A percentile compares a stretch with the other conserved stretches of the same genome.
These are phyloP conservation scores for Mesocentrotus franciscanus DNA, from an alignment of 53 echinoderm and acorn worm genomes.

Conservation along the genomic window DNA sequence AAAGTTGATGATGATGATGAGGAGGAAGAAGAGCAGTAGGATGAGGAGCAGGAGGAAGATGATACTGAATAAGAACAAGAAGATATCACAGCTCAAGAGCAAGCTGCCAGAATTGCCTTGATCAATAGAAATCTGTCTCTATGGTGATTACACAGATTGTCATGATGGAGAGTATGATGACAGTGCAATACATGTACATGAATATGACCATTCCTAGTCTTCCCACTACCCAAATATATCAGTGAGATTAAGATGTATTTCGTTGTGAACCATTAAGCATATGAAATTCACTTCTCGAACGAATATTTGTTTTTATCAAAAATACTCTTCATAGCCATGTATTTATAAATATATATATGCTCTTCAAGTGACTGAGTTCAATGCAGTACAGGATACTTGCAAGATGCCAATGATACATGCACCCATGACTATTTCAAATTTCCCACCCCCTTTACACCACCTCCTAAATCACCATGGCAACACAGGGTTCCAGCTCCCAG, in stretches of 20 bases:
- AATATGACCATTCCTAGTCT: too few relatives aligned
- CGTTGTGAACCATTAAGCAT: too few relatives aligned
- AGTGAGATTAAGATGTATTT: too few relatives aligned
- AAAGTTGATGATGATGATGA: neutral
- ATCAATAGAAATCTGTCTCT: slow-evolving; percentile 49
- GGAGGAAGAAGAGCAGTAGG: neutral
- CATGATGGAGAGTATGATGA: slow-evolving; percentile 12
- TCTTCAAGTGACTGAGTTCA: too few relatives aligned
- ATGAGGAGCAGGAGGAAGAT: slow-evolving; percentile 45
- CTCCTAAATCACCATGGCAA: neutral
- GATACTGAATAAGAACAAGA: neutral
- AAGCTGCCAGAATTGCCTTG: slow-evolving; percentile 49
- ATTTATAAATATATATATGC: too few relatives aligned
- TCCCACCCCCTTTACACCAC: neutral
- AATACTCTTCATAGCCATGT: too few relatives aligned
- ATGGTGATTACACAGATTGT: neutral
- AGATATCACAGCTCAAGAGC: slow-evolving; percentile 33
- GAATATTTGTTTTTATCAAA: too few relatives aligned
- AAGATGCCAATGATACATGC: too few relatives aligned
- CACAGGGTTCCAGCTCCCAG: slow-evolving; percentile 53
- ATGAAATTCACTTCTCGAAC: too few relatives aligned
- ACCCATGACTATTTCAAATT: neutral
- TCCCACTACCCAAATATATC: too few relatives aligned
- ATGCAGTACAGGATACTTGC: too few relatives aligned
- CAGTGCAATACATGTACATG: neutral